Conservation (phyloP, 1,140 invertebrate genomes). For the Oryctes rhinoceros region DNA sequence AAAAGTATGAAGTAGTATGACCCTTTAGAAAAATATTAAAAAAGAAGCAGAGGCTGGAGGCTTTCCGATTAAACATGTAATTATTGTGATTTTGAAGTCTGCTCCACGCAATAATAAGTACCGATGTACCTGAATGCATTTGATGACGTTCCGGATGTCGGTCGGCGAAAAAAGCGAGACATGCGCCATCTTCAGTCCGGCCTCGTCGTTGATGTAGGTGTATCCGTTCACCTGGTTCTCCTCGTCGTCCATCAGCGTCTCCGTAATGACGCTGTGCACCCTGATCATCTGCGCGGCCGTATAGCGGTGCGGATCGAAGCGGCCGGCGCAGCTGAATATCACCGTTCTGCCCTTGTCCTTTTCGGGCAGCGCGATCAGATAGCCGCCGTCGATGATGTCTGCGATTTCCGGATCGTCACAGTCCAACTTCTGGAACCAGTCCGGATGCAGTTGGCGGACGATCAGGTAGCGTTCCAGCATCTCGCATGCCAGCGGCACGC, state of each 20-base stretch:
- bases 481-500: conserved; percentile 81
- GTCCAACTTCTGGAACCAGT: conserved; percentile 85
- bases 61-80: too few species aligned
- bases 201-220: conserved; percentile 84
- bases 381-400: conserved; percentile 83
- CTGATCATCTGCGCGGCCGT: conserved; percentile 80
- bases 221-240: conserved; percentile 81
- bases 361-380: conserved; percentile 79
- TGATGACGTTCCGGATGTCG: conserved; percentile 79
- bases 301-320: conserved; percentile 77
- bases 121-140: conserved; percentile 75
- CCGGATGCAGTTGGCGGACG: conserved; percentile 79
- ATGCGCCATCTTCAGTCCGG: conserved; percentile 82
- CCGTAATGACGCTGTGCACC: conserved; percentile 78
- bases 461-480: conserved; percentile 86
- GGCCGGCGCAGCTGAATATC: conserved; percentile 77
- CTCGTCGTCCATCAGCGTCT: conserved; percentile 81
- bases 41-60: too few species aligned
- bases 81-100: too few species aligned
- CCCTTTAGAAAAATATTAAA: too few species aligned
- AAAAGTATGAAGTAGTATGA: too few species aligned
- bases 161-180: conserved; percentile 82
- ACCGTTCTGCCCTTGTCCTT: conserved; percentile 79
- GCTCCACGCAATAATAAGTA: not conserved
- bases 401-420: conserved; percentile 73